Evolutionary conservation across 2,113 vertebrate species (phyloP).

Genomic region (Callipepla squamata): DNA sequence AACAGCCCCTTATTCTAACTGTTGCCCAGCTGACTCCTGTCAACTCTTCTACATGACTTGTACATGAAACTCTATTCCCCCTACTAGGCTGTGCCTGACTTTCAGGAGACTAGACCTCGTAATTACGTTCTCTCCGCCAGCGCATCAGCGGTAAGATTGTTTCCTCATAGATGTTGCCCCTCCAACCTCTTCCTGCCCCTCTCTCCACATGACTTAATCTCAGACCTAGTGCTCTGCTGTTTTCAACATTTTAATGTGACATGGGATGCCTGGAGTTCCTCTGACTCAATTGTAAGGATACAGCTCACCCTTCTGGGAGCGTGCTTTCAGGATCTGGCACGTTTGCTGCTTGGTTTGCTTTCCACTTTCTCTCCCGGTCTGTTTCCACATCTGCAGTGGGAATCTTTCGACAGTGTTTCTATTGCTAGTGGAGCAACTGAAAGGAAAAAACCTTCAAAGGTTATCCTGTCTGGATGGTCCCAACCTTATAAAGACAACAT

Average conservation of each 20-base stretch:
- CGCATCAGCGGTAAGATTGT: constrained; percentile 94
- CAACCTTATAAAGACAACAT: neutral
- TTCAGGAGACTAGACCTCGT: constrained; percentile 98
- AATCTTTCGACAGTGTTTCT: neutral
- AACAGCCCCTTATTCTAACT: neutral
- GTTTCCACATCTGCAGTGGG: neutral
- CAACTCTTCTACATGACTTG: constrained; percentile 52
- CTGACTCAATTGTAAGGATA: neutral
- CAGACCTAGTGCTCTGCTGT: constrained; percentile 13
- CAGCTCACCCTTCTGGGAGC: neutral
- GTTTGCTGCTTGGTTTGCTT: neutral
- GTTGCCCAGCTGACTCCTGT: neutral
- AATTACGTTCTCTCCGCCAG: constrained; percentile 98
- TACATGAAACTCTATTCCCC: constrained; percentile 82
- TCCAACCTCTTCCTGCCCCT: constrained; percentile 17
- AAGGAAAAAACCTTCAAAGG: neutral
- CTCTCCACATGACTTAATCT: neutral
- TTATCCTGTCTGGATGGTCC: neutral
- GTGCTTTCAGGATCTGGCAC: neutral
- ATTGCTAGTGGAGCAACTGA: neutral
- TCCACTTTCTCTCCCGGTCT: neutral
- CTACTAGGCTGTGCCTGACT: constrained; percentile 93
- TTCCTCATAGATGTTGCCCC: neutral
- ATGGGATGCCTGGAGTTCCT: constrained; percentile 32
- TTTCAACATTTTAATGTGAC: constrained; percentile 74